Conservation (phyloP, 1,140 invertebrate species). For the Mizuhopecten yessoensis region DNA sequence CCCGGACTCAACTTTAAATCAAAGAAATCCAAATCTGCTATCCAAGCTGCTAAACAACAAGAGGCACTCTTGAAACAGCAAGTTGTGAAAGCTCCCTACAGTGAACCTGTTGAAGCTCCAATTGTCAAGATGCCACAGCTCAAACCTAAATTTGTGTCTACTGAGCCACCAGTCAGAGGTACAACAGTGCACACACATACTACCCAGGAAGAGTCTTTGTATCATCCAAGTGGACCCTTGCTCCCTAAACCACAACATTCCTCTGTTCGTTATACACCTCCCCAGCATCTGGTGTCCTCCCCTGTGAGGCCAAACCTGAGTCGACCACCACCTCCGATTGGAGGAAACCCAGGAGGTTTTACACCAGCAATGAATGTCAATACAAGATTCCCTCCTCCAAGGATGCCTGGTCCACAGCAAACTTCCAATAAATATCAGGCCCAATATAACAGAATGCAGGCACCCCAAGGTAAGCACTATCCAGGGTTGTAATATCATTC, state of each 20-base stretch:
- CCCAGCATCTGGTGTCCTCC: neutral
- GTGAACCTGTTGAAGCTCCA: neutral
- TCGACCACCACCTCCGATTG: conserved; percentile 4
- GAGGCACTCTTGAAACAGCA: neutral
- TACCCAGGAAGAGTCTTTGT: neutral
- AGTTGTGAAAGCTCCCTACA: neutral
- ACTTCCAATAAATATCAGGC: neutral
- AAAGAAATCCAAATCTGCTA: conserved; percentile 43
- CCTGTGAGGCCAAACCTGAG: neutral
- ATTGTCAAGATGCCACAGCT: conserved; percentile 13
- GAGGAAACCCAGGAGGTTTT: neutral
- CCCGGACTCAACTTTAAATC: conserved; percentile 47
- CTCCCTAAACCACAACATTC: conserved; percentile 1
- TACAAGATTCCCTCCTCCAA: neutral
- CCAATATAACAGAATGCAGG: neutral
- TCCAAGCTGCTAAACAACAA: neutral
- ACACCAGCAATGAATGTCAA: conserved; percentile 5
- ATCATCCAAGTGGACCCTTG: neutral
- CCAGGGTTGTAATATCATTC: no score
- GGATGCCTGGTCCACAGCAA: neutral
- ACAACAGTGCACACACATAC: neutral
- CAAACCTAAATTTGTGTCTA: neutral
- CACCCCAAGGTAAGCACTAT: neutral
- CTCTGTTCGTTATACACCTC: neutral
- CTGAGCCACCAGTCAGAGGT: neutral